These are phyloP conservation scores for Coelopa frigida DNA, from an alignment of 1,140 invertebrate species.

Conservation along the genomic window DNA sequence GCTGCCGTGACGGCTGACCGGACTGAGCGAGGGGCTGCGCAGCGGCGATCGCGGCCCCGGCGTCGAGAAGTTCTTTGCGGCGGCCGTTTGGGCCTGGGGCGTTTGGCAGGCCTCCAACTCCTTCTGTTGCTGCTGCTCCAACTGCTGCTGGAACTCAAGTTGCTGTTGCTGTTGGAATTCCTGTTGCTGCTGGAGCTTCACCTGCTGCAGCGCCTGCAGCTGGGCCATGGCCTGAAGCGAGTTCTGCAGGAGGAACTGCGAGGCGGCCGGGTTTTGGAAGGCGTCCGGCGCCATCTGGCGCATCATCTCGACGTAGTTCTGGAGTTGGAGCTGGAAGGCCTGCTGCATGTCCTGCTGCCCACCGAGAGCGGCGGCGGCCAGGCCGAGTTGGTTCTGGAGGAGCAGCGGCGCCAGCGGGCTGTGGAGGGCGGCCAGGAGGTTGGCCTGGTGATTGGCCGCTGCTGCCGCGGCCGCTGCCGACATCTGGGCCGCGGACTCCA, in stretches of 20 bases:
- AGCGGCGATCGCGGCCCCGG: constrained; percentile 45
- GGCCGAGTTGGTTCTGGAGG: constrained; percentile 19
- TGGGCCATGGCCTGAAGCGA: constrained; percentile 65
- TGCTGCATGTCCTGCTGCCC: constrained; percentile 36
- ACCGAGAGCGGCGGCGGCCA: constrained; percentile 14
- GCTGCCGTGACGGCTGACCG: constrained; percentile 23
- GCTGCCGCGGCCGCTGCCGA: constrained; percentile 4
- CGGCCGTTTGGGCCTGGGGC: constrained; percentile 19
- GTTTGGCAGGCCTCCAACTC: too few species aligned
- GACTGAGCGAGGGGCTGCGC: constrained; percentile 49
- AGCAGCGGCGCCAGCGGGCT: constrained; percentile 15
- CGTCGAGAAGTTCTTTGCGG: constrained; percentile 30
- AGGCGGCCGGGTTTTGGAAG: constrained; percentile 22
- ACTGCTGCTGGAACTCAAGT: constrained; percentile 17
- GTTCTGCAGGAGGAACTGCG: constrained; percentile 38
- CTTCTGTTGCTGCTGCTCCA: too few species aligned
- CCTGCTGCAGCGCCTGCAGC: constrained; percentile 70
- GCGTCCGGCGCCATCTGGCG: constrained; percentile 27
- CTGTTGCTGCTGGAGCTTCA: constrained; percentile 54
- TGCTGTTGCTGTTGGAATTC: constrained; percentile 39
- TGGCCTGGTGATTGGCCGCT: too few species aligned
- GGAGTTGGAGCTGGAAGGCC: constrained; percentile 39
- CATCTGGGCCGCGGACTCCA: not conserved
- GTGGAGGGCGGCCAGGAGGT: constrained; percentile 18
- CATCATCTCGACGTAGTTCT: constrained; percentile 42